Conservation (phyloP, 2,888 invertebrate species). For the Diarsia mendica region DNA sequence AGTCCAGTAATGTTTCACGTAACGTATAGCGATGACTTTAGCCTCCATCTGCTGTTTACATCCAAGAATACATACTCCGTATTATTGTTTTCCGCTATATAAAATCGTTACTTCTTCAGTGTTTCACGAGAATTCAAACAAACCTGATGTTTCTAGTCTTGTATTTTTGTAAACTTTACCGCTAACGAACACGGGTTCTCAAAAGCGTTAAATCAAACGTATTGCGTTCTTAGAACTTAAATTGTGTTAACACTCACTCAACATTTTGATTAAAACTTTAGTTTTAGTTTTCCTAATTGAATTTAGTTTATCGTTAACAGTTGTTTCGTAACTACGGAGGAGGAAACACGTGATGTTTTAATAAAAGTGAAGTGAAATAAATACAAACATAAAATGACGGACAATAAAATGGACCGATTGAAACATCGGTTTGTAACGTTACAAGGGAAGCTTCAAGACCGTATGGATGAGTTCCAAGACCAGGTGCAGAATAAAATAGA, state of each 20-base stretch:
- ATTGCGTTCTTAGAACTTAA: slow-evolving; percentile 16
- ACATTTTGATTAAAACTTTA: slow-evolving; percentile 39
- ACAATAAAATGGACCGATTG: slow-evolving; percentile 82
- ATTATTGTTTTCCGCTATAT: slow-evolving; percentile 48
- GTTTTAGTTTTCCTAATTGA: slow-evolving; percentile 32
- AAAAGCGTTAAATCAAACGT: slow-evolving; percentile 9
- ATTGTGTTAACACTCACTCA: slow-evolving; percentile 17
- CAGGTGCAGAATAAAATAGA: slow-evolving; percentile 84
- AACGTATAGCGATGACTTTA: slow-evolving; percentile 28
- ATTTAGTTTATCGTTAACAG: slow-evolving; percentile 14
- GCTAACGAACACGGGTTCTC: slow-evolving; percentile 20
- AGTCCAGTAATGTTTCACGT: slow-evolving; percentile 34
- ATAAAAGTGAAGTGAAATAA: slow-evolving; percentile 24
- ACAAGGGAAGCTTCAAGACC: slow-evolving; percentile 85
- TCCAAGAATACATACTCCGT: slow-evolving; percentile 53
- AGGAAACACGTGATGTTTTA: slow-evolving; percentile 32
- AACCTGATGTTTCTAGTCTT: slow-evolving; percentile 20
- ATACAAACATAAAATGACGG: slow-evolving; percentile 71
- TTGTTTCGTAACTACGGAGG: slow-evolving; percentile 5
- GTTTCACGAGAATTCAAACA: slow-evolving; percentile 33
- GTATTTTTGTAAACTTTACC: slow-evolving; percentile 24
- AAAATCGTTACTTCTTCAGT: slow-evolving; percentile 34
- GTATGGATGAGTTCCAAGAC: slow-evolving; percentile 85
- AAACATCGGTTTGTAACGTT: slow-evolving; percentile 81
- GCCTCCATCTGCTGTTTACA: slow-evolving; percentile 50